Evolutionary conservation across 2,888 invertebrate genomes (phyloP), one percentile per base, ranked within the genome.

Genomic region (Horisme vitalbata): DNA sequence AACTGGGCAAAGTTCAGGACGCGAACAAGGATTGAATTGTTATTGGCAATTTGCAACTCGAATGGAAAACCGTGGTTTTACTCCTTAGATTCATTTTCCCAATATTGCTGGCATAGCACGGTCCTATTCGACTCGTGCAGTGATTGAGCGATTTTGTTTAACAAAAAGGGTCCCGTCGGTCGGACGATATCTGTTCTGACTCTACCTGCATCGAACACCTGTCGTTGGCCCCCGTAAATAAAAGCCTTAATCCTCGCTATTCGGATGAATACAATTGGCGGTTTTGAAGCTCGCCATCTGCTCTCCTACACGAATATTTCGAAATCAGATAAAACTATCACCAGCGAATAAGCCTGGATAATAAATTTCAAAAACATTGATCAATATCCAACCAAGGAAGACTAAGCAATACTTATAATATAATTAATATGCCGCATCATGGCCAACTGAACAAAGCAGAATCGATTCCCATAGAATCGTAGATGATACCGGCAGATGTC

Each of bases 141-240:
- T 55, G 61, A 63, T 63, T 59, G 53, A 68, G 59, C 37, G 58
- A 63, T 66, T 70, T 68, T 61, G 61, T 68, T 59, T 60, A 61
- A 72, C 70, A 74, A 72, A 72, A 73, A 76, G 57, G 55, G 54
- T 58, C 63, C 56, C 63, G 60, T 54, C 68, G 57, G 65, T 50
- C 65, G 59, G 61, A 52, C 61, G 54, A 55, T 63, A 58, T 63
- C 61, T 58, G 61, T 58, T 52, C 52, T 59, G 59, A 65, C 61
- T 66, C 80, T 87, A 87, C 87, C 87, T 88, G 87, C 78, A 73
- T 61, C 69, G 71, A 78, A 78, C 87, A 87, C 86, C 87, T 87
- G 87, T 81, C 85, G 77, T 63, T 60, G 45, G 49, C 59, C 61
- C 47, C 59, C 60, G 61, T 67, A 68, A 65, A 68, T 65, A 68